A percentile compares a stretch with the other conserved stretches of the same genome.
phyloP scores from a whole-genome alignment of 1,140 invertebrate species.

The Lysiphlebus fabarum region DNA sequence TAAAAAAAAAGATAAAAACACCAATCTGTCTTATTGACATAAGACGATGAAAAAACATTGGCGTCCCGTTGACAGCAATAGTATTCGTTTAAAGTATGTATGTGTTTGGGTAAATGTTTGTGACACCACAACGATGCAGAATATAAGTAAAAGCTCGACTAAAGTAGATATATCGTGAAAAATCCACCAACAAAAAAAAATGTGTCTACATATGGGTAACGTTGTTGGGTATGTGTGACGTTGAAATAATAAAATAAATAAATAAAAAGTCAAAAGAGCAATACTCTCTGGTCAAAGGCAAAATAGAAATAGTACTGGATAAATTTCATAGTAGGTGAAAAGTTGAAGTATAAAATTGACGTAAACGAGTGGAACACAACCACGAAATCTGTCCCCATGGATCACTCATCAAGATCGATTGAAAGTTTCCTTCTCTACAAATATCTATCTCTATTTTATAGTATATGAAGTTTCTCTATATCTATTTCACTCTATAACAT shows the following conservation, averaged over 20 bases:
- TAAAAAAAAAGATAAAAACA: too few species aligned
- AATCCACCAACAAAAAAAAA: too few species aligned
- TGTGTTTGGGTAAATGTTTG: too few species aligned
- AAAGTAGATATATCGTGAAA: too few species aligned
- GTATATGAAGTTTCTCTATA: neutral
- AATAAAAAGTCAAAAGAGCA: neutral
- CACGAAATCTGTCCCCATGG: constrained; percentile 22
- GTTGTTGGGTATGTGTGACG: neutral
- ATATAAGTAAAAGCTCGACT: too few species aligned
- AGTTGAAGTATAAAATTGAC: neutral
- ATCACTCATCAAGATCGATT: constrained; percentile 27
- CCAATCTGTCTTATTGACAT: constrained; percentile 12
- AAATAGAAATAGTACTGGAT: neutral
- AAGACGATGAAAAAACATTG: constrained; percentile 21
- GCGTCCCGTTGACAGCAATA: neutral
- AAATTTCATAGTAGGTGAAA: too few species aligned
- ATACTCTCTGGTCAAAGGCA: neutral
- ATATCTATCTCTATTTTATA: neutral
- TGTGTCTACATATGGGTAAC: neutral
- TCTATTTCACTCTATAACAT: constrained; percentile 3
- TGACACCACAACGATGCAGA: too few species aligned
- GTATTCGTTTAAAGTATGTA: neutral
- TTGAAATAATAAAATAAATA: neutral
- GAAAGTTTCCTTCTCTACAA: constrained; percentile 9
- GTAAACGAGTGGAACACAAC: constrained; percentile 16